Percentiles rank a stretch among this genome's conserved stretches.
phyloP scores from a whole-genome alignment of 2,888 invertebrate genomes.

The Diogma glabrata region DNA sequence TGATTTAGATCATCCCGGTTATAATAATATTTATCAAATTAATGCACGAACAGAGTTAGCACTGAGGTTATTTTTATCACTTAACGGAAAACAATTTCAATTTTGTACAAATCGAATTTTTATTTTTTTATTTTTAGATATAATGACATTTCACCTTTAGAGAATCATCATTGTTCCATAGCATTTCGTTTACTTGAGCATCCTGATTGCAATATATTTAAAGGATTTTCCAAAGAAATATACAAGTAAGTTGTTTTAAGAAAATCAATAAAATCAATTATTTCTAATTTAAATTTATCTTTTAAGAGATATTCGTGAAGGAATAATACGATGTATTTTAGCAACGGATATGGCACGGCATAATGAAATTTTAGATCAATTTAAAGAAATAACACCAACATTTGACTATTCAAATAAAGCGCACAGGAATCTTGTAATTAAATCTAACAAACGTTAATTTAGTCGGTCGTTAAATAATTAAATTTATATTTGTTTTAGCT shows the following conservation, averaged over 20 bases:
- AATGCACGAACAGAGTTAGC: conserved; percentile 75
- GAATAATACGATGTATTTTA: conserved; percentile 64
- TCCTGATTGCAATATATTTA: conserved; percentile 69
- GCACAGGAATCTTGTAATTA: conserved; percentile 62
- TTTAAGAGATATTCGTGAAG: conserved; percentile 53
- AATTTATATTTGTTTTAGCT: conserved; percentile 37
- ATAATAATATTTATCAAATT: conserved; percentile 70
- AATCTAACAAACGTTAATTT: not conserved
- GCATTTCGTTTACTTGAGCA: conserved; percentile 69
- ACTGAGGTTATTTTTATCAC: conserved; percentile 48
- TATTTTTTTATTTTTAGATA: conserved; percentile 41
- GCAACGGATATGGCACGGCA: conserved; percentile 72
- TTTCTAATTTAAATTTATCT: not conserved
- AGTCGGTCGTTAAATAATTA: not conserved
- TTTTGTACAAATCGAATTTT: no score
- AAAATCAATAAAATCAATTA: no score
- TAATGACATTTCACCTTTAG: conserved; percentile 75
- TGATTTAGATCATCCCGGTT: conserved; percentile 67
- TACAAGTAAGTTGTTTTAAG: conserved; percentile 39
- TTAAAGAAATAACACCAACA: conserved; percentile 49
- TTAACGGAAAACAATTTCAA: not conserved
- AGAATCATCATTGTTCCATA: conserved; percentile 78
- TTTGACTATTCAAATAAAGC: conserved; percentile 57
- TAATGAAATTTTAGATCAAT: conserved; percentile 63
- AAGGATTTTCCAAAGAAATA: conserved; percentile 48